Evolutionary conservation across 2,888 invertebrate species (phyloP).

Genomic region (Entomobrya proxima): DNA sequence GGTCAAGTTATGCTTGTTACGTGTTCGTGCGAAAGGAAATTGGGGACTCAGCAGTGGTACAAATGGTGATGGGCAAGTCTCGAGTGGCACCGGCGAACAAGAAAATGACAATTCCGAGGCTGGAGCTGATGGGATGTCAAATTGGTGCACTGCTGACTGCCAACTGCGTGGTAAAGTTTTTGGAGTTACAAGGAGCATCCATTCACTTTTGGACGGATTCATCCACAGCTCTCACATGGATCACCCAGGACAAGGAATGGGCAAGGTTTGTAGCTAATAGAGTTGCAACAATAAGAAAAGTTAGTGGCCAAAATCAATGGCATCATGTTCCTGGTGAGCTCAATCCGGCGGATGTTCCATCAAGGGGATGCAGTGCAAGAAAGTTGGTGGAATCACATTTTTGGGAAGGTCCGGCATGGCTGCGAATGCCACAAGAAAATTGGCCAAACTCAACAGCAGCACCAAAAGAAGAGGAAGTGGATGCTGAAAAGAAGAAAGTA

Average conservation of each 20-base stretch:
- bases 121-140: slow-evolving; percentile 18
- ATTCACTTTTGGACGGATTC: slow-evolving; percentile 57
- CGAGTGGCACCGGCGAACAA: background rate
- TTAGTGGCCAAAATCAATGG: too few relatives aligned
- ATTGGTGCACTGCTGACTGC: background rate
- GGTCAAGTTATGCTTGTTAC: background rate
- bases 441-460: too few relatives aligned
- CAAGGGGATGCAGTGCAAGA: too few relatives aligned
- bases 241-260: slow-evolving; percentile 61
- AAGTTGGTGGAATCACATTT: too few relatives aligned
- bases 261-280: too few relatives aligned
- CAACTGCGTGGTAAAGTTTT: background rate
- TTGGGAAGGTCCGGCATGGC: too few relatives aligned
- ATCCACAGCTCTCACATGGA: slow-evolving; percentile 61
- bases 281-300: too few relatives aligned
- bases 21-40: background rate
- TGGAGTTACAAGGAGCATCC: background rate
- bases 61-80: background rate
- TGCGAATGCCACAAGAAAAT: too few relatives aligned
- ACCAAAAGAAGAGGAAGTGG: too few relatives aligned
- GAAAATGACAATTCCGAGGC: slow-evolving; percentile 4
- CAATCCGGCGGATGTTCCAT: too few relatives aligned
- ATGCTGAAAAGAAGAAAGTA: too few relatives aligned
- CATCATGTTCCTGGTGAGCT: too few relatives aligned
- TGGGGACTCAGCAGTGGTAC: background rate